phyloP scores from a whole-genome alignment of 1,140 invertebrate species.

The Tetragnatha versicolor region DNA sequence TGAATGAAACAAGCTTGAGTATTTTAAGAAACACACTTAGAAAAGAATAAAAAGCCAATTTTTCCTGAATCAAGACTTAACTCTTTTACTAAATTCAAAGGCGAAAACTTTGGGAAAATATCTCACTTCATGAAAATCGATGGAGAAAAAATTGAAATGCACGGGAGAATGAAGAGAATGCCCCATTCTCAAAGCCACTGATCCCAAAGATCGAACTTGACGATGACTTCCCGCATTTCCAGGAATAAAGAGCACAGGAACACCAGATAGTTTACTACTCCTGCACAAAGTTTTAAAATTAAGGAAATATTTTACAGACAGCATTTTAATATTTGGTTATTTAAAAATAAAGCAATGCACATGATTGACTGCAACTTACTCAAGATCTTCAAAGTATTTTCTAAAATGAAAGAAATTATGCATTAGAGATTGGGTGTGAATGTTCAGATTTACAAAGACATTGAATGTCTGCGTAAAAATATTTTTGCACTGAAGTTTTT shows the following conservation, averaged over 20 bases:
- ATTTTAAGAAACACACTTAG: too few species aligned
- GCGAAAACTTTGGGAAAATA: neutral
- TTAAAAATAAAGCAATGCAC: too few species aligned
- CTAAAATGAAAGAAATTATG: slow-evolving; percentile 12
- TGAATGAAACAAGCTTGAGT: too few species aligned
- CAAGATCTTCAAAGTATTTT: slow-evolving; percentile 33
- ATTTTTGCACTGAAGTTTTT: neutral
- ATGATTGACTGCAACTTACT: slow-evolving; percentile 32
- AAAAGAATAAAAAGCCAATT: too few species aligned
- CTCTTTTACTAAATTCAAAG: neutral
- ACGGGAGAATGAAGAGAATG: slow-evolving; percentile 67
- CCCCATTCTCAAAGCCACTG: slow-evolving; percentile 83
- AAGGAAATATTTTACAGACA: slow-evolving; percentile 13
- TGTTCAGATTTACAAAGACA: neutral
- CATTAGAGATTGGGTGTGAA: neutral
- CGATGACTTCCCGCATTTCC: slow-evolving; percentile 91
- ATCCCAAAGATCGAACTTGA: slow-evolving; percentile 88
- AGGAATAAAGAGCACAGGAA: slow-evolving; percentile 90
- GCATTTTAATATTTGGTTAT: neutral
- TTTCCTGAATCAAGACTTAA: too few species aligned
- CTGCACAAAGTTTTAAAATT: slow-evolving; percentile 20
- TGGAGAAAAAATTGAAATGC: slow-evolving; percentile 89
- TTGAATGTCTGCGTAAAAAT: neutral
- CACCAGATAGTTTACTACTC: slow-evolving; percentile 76
- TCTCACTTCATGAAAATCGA: slow-evolving; percentile 76